Evolutionary conservation across 2,113 vertebrate genomes (phyloP).

Genomic region (Nestor notabilis): DNA sequence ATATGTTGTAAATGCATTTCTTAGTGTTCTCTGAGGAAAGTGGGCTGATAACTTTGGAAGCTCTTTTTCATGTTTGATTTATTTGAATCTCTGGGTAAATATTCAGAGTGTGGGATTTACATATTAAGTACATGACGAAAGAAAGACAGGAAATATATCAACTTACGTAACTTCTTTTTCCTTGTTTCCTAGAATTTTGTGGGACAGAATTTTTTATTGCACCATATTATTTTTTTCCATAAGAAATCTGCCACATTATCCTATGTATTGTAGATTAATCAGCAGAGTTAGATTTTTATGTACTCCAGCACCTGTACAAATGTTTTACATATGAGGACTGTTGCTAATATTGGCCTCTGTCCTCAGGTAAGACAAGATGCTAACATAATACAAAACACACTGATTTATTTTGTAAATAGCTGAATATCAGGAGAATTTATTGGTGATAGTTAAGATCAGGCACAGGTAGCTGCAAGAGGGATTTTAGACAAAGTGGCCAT

Average conservation of each 20-base stretch:
- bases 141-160: neutral
- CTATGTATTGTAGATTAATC: neutral
- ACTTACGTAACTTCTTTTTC: neutral
- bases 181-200: neutral
- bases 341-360: neutral
- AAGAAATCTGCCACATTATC: neutral
- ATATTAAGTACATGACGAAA: neutral
- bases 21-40: neutral
- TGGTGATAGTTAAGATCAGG: neutral
- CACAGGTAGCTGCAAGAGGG: neutral
- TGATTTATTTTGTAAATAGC: neutral
- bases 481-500: neutral
- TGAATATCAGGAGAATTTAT: neutral
- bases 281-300: neutral
- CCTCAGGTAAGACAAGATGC: neutral
- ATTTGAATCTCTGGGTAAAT: neutral
- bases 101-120: neutral
- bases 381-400: neutral
- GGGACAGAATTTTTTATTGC: neutral
- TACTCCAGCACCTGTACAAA: neutral
- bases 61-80: neutral
- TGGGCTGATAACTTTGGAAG: neutral
- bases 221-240: neutral
- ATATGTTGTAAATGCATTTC: neutral
- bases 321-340: neutral